These are phyloP conservation scores for Melanostigma gelatinosum DNA, from an alignment of 2,113 vertebrate genomes.

Conservation along the genomic window DNA sequence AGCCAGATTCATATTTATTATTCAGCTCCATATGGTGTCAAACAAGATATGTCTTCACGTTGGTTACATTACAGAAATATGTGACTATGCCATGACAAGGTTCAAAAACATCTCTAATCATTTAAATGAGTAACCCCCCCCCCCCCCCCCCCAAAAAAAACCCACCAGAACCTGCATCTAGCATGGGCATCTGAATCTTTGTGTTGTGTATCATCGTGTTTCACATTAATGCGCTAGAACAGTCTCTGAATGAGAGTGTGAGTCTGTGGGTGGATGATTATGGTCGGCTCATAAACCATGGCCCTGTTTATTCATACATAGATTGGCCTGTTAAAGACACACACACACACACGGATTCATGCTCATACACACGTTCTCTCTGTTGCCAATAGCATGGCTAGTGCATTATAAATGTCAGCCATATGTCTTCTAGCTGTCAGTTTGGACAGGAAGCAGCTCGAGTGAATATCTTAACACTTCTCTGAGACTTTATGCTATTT, in stretches of 20 bases:
- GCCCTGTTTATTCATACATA: slow-evolving; percentile 1
- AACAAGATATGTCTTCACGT: not conserved
- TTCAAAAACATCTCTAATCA: not conserved
- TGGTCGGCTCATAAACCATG: slow-evolving; percentile 12
- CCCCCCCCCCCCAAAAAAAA: not conserved
- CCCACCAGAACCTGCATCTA: not conserved
- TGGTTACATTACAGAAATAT: not conserved
- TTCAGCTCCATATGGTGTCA: slow-evolving; percentile 3
- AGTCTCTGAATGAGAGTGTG: not conserved
- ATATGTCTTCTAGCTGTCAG: slow-evolving; percentile 64
- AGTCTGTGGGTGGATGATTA: slow-evolving; percentile 28
- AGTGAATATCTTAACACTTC: slow-evolving; percentile 44
- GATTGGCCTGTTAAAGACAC: slow-evolving; percentile 4
- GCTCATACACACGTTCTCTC: slow-evolving; percentile 8
- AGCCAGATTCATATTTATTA: slow-evolving; percentile 1
- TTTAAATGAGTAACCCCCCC: not conserved
- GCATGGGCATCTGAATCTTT: too few species aligned
- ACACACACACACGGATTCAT: not conserved
- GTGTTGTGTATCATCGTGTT: not conserved
- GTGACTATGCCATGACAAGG: not conserved
- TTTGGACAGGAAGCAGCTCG: slow-evolving; percentile 45
- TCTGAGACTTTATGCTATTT: not conserved
- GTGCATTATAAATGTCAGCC: slow-evolving; percentile 77
- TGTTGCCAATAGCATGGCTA: slow-evolving; percentile 19
- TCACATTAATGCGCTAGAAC: not conserved